Percentiles rank a stretch among this genome's conserved stretches.
Evolutionary conservation across 2,888 invertebrate genomes (phyloP).

Genomic region (Antheraea assamensis): DNA sequence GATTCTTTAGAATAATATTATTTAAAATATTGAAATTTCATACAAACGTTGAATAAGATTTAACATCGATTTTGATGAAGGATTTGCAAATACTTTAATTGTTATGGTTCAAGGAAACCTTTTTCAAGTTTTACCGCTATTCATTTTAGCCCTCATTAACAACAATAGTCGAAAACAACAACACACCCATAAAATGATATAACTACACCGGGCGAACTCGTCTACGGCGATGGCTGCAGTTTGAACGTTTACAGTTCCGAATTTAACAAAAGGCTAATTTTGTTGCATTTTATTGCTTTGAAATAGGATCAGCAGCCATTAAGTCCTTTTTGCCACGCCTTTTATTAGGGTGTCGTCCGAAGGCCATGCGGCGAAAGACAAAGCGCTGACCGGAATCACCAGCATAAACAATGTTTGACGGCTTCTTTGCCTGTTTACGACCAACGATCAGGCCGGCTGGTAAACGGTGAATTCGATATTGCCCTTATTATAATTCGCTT

Average conservation of each 20-base stretch:
- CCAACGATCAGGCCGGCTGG: slow-evolving; percentile 35
- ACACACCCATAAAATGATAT: slow-evolving; percentile 67
- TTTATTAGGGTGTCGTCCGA: slow-evolving; percentile 81
- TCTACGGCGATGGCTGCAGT: slow-evolving; percentile 53
- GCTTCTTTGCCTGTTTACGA: slow-evolving; percentile 73
- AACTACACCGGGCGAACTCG: slow-evolving; percentile 48
- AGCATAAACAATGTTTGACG: slow-evolving; percentile 78
- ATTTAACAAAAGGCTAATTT: slow-evolving; percentile 78
- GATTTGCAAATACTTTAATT: not conserved
- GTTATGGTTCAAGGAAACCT: slow-evolving; percentile 1
- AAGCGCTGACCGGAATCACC: slow-evolving; percentile 74
- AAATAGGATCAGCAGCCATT: slow-evolving; percentile 79
- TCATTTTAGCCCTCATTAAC: slow-evolving; percentile 39
- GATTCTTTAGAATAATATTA: not conserved
- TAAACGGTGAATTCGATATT: slow-evolving; percentile 27
- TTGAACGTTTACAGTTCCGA: slow-evolving; percentile 66
- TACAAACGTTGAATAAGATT: not conserved
- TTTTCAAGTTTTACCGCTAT: slow-evolving; percentile 31
- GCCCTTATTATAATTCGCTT: slow-evolving; percentile 17
- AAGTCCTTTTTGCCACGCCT: slow-evolving; percentile 76
- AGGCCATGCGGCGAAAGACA: slow-evolving; percentile 76
- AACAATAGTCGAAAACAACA: slow-evolving; percentile 52
- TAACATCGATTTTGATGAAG: not conserved
- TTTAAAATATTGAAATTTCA: not conserved
- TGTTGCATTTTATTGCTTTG: slow-evolving; percentile 80